Conservation (phyloP, 1,140 invertebrate species). For the Lordiphosa collinella region DNA sequence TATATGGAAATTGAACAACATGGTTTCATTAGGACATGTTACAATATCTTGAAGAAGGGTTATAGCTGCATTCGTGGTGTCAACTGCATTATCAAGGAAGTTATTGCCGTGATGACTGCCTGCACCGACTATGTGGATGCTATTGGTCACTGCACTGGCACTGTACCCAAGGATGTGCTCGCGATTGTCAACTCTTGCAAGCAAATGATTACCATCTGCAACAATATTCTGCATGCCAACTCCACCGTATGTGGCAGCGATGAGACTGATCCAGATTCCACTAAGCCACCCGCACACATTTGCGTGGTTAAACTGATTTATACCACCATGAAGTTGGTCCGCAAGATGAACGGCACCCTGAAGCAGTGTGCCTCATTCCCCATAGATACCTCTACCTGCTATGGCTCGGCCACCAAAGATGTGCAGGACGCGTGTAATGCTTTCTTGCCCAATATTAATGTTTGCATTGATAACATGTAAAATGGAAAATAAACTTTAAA, state of each 20-base stretch:
- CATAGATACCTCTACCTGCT: slow-evolving; percentile 29
- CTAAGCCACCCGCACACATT: neutral
- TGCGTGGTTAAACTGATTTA: slow-evolving; percentile 14
- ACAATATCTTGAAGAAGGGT: slow-evolving; percentile 4
- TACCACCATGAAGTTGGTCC: slow-evolving; percentile 19
- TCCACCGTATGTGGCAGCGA: slow-evolving; percentile 21
- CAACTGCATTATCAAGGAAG: slow-evolving; percentile 45
- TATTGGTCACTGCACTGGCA: slow-evolving; percentile 22
- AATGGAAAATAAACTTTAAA: neutral
- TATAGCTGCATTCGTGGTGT: slow-evolving; percentile 35
- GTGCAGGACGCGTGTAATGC: slow-evolving; percentile 23
- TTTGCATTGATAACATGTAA: slow-evolving; percentile 28
- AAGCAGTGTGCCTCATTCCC: slow-evolving; percentile 31
- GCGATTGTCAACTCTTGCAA: slow-evolving; percentile 29
- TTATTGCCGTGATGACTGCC: slow-evolving; percentile 17
- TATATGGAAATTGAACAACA: slow-evolving; percentile 30
- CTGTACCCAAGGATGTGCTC: slow-evolving; percentile 36
- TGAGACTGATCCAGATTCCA: neutral
- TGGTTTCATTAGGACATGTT: slow-evolving; percentile 20
- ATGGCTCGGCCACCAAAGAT: slow-evolving; percentile 28
- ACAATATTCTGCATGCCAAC: slow-evolving; percentile 24
- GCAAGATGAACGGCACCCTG: slow-evolving; percentile 24
- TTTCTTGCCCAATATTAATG: slow-evolving; percentile 34
- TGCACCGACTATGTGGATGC: slow-evolving; percentile 33
- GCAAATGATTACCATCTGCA: slow-evolving; percentile 23